phyloP scores from a whole-genome alignment of 2,113 vertebrate genomes.

The Ptilorrhoa leucosticta region DNA sequence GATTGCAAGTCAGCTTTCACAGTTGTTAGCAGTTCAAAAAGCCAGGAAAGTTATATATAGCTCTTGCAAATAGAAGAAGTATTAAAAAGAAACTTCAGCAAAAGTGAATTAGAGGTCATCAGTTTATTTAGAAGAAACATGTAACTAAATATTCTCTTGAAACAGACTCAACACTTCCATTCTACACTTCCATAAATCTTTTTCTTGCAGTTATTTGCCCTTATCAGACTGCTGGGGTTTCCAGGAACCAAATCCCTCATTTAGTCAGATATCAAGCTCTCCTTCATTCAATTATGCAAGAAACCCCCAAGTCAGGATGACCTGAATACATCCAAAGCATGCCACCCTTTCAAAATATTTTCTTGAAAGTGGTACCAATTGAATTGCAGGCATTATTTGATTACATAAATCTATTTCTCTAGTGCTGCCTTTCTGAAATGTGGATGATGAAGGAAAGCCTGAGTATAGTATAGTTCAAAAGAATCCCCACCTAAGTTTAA shows the following conservation, averaged over 20 bases:
- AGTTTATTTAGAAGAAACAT: background rate
- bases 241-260: background rate
- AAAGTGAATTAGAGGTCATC: background rate
- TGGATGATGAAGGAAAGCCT: background rate
- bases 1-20: background rate
- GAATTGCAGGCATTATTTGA: background rate
- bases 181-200: background rate
- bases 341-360: background rate
- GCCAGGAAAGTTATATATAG: background rate
- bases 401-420: background rate
- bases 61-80: background rate
- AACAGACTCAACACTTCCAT: background rate
- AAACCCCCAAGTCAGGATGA: background rate
- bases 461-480: background rate
- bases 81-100: background rate
- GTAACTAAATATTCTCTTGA: background rate
- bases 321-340: background rate
- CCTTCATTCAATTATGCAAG: background rate
- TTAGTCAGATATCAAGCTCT: background rate
- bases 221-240: background rate
- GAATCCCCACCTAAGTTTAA: background rate
- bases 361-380: background rate
- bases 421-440: background rate
- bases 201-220: background rate
- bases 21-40: background rate